Evolutionary conservation across 2,888 invertebrate species (phyloP), one percentile per base, ranked within the genome.

Genomic region (Rotaria socialis): DNA sequence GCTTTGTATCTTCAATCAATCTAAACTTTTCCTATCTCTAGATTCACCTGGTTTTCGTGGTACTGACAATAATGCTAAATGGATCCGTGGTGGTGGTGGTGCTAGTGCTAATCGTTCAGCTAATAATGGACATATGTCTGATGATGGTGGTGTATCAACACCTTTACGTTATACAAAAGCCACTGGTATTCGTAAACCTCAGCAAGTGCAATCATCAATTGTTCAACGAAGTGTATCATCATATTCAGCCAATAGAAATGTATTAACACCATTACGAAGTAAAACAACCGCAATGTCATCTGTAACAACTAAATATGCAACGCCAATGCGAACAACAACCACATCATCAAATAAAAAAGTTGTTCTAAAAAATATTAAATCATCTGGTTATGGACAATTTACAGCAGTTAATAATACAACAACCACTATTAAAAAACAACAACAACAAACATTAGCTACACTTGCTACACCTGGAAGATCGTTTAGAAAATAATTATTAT

Each of bases 321-420:
- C 80, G 47, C 80, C 80, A n/a, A 24, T 80, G 47, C 6, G 80
- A 24, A 80, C 43, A 47, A 19, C 80, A n/a, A n/a, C n/a, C 5
- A 8, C 47, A n/a, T 24, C 10, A 24, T 24, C 80, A 47, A 47
- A 7, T 80, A 80, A 80, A 80, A 80, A 47, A 47, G 80, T 47
- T 47, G 47, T 47, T n/a, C n/a, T 43, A 47, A 80, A 80, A 80
- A 47, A 47, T 43, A 6, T 80, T 24, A 80, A 80, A 47, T 80
- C 80, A 43, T 80, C 80, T 8, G 80, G 80, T 47, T 80, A 80
- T 47, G 80, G 80, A 47, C 80, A 80, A 67, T 67, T 67, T 67
- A 67, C 11, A 16, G 16, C 27, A 35, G 35, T 27, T 3, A 67
- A 67, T 67, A 67, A 67, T 67, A 67, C 67, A 35, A 67, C 67